Base-by-base conservation (phyloP, 2,888 invertebrate genomes). In the Eupithecia insigniata region DNA sequence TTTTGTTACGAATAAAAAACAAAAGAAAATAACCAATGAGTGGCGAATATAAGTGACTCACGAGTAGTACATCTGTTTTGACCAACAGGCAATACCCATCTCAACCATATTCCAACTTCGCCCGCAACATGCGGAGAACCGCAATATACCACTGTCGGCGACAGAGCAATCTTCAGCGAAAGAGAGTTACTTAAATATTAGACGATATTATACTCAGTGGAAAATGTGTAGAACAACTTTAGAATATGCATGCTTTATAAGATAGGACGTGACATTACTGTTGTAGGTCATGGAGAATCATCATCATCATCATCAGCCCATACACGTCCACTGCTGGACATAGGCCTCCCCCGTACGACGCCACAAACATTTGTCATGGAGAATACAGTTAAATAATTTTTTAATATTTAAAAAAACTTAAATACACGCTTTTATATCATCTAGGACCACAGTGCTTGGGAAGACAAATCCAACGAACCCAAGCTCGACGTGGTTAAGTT, bases 91-190 rank as follows among this genome's bases (percentile, higher is more conserved):
- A 10, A 22, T 22, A 8, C 10, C 3, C 10, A 46, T 0, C 0
- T 46, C n/a, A 46, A 66, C 65, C 32, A 26, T 10, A 16, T 70
- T 61, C 51, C 10, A 1, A 60, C 60, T 26, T 67, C 26, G 0
- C 3, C 68, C 12, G 70, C 34, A 58, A 69, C 74, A 55, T 64
- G 67, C 18, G 64, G 68, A 62, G 46, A n/a, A 61, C 68, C 51
- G 79, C 79, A 78, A 86, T 88, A 88, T 85, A 84, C 83, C 86
- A 87, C 79, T 88, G 87, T 88, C 88, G 79, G 73, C 73, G 79
- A 76, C 88, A 86, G 79, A 77, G 76, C 79, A 79, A 82, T 84
- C 81, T 82, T 78, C 76, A 70, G 70, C 76, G 78, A 80, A 83
- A 84, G 82, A 79, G 77, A 76, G 75, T 69, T 67, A 66, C 70